Conservation (phyloP, 1,140 invertebrate species). For the Oryctes rhinoceros region DNA sequence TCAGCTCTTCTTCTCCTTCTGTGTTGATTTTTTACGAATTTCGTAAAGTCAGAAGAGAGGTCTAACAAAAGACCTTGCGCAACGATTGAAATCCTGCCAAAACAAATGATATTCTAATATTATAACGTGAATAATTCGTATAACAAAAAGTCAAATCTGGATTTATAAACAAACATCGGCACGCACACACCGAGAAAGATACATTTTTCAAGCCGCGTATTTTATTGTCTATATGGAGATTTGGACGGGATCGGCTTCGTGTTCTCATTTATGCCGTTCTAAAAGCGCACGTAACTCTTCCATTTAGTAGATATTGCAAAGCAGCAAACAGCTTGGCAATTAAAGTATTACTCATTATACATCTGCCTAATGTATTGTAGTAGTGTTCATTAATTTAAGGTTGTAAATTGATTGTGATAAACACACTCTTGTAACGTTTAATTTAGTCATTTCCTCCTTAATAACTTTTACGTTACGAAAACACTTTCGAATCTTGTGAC, state of each 20-base stretch:
- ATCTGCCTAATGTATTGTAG: not conserved
- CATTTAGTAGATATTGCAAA: not conserved
- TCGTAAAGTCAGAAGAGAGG: not conserved
- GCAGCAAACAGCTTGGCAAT: not conserved
- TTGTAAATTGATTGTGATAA: not conserved
- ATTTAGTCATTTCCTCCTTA: slow-evolving; percentile 24
- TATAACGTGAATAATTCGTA: slow-evolving; percentile 37
- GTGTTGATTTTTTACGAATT: slow-evolving; percentile 30
- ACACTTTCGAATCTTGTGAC: not conserved
- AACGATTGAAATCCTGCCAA: slow-evolving; percentile 34
- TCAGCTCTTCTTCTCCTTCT: not conserved
- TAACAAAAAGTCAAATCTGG: slow-evolving; percentile 37
- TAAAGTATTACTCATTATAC: slow-evolving; percentile 6
- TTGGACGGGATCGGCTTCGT: not conserved
- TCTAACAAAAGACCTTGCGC: slow-evolving; percentile 33
- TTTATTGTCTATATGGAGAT: slow-evolving; percentile 22
- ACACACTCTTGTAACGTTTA: not conserved
- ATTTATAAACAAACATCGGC: slow-evolving; percentile 30
- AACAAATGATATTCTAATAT: slow-evolving; percentile 38
- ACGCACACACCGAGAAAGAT: not conserved
- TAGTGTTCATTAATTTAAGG: not conserved
- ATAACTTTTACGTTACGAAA: not conserved
- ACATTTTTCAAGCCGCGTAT: slow-evolving; percentile 12
- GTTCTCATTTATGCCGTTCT: not conserved
- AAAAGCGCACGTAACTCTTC: not conserved